These are phyloP conservation scores for Pardosa pseudoannulata DNA, from an alignment of 2,888 invertebrate genomes.

Conservation along the genomic window DNA sequence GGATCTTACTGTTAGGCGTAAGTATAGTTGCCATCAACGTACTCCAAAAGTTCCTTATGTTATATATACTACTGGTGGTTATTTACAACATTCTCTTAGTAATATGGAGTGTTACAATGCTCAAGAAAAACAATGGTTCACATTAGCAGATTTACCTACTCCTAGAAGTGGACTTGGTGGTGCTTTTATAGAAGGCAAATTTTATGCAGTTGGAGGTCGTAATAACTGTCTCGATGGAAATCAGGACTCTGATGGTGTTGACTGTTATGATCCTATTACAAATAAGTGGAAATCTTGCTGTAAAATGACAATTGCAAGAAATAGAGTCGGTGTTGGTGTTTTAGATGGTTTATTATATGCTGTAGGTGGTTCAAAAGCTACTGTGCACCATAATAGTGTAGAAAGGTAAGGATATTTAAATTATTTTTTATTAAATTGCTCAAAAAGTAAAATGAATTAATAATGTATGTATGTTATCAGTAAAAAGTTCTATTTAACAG, in stretches of 20 bases:
- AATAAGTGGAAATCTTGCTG: slow-evolving; percentile 91
- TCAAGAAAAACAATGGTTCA: slow-evolving; percentile 89
- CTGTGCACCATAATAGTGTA: slow-evolving; percentile 90
- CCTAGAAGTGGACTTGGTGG: slow-evolving; percentile 92
- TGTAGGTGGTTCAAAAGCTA: slow-evolving; percentile 92
- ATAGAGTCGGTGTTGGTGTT: slow-evolving; percentile 94
- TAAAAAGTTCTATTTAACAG: no score
- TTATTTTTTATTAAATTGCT: no score
- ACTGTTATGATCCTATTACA: slow-evolving; percentile 89
- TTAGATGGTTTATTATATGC: slow-evolving; percentile 94
- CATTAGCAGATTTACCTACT: slow-evolving; percentile 88
- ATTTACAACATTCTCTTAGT: slow-evolving; percentile 89
- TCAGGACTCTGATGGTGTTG: slow-evolving; percentile 81
- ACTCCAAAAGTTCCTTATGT: slow-evolving; percentile 92
- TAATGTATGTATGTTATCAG: no score
- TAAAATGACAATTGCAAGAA: slow-evolving; percentile 88
- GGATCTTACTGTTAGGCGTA: slow-evolving; percentile 92
- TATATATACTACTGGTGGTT: slow-evolving; percentile 94
- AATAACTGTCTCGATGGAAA: slow-evolving; percentile 91
- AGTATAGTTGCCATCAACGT: slow-evolving; percentile 89
- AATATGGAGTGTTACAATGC: slow-evolving; percentile 92
- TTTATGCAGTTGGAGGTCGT: slow-evolving; percentile 94
- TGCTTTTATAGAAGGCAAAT: slow-evolving; percentile 83
- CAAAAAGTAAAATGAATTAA: no score
- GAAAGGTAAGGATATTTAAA: slow-evolving; percentile 84